phyloP scores from a whole-genome alignment of 2,888 invertebrate genomes.

The Achlya flavicornis region DNA sequence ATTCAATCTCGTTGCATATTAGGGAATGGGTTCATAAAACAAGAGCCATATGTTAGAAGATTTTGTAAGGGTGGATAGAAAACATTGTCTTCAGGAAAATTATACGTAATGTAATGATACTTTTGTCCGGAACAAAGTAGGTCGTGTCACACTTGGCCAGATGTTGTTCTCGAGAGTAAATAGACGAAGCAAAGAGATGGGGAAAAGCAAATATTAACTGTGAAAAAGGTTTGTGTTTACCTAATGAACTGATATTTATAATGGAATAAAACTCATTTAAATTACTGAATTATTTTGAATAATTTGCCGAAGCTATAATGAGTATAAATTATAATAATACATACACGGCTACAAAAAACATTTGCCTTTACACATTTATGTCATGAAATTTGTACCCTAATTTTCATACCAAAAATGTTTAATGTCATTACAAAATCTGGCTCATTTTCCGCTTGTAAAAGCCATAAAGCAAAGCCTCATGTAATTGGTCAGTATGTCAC shows the following conservation, averaged over 20 bases:
- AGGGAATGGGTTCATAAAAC: background rate
- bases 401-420: background rate
- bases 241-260: background rate
- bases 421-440: background rate
- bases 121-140: constrained; percentile 5
- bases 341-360: too few relatives aligned
- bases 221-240: background rate
- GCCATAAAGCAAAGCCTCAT: constrained; percentile 17
- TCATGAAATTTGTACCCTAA: background rate
- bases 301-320: too few relatives aligned
- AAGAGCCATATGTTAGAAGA: background rate
- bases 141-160: constrained; percentile 11
- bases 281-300: too few relatives aligned
- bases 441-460: constrained; percentile 7
- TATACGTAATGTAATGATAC: constrained; percentile 10
- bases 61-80: background rate
- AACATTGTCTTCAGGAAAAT: constrained; percentile 1
- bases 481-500: constrained; percentile 27
- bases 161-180: constrained; percentile 7
- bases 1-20: background rate
- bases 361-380: too few relatives aligned
- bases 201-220: constrained; percentile 9
- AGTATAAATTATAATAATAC: too few relatives aligned
- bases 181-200: constrained; percentile 3
- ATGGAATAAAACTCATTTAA: too few relatives aligned